Evolutionary conservation across 2,797 vertebrate species (phyloP).

Genomic region (Acanthopagrus latus): DNA sequence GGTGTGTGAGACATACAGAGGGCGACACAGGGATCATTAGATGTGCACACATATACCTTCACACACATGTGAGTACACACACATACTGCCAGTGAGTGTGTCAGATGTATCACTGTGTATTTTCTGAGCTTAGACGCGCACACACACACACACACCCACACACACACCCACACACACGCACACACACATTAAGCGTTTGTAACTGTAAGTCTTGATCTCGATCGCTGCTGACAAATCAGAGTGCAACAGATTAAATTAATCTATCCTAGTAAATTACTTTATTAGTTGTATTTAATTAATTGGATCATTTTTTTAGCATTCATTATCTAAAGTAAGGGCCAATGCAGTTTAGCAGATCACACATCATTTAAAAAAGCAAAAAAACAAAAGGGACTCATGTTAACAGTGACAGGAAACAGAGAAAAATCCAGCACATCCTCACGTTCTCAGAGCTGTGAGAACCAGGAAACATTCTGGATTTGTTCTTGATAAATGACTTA

Average conservation of each 20-base stretch:
- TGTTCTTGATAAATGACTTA: neutral
- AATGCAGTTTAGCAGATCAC: neutral
- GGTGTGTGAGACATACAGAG: conserved; percentile 64
- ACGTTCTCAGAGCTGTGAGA: neutral
- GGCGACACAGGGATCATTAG: conserved; percentile 63
- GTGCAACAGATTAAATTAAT: neutral
- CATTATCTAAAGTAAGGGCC: neutral
- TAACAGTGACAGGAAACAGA: neutral
- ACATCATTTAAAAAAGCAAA: too few species aligned
- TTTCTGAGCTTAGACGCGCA: conserved; percentile 11
- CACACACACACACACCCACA: conserved; percentile 18
- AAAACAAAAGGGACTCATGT: neutral
- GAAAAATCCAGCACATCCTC: neutral
- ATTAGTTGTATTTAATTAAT: neutral
- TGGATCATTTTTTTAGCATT: neutral
- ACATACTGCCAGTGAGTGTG: neutral
- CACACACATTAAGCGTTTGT: conserved; percentile 1
- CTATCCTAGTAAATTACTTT: neutral
- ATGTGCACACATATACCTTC: conserved; percentile 31
- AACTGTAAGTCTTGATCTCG: neutral
- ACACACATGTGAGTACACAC: conserved; percentile 6
- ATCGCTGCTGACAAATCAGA: neutral
- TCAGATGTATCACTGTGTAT: neutral
- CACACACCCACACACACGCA: conserved; percentile 16
- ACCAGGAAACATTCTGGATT: neutral